These are phyloP conservation scores for Salvelinus alpinus DNA, from an alignment of 2,113 vertebrate species.

Conservation along the genomic window DNA sequence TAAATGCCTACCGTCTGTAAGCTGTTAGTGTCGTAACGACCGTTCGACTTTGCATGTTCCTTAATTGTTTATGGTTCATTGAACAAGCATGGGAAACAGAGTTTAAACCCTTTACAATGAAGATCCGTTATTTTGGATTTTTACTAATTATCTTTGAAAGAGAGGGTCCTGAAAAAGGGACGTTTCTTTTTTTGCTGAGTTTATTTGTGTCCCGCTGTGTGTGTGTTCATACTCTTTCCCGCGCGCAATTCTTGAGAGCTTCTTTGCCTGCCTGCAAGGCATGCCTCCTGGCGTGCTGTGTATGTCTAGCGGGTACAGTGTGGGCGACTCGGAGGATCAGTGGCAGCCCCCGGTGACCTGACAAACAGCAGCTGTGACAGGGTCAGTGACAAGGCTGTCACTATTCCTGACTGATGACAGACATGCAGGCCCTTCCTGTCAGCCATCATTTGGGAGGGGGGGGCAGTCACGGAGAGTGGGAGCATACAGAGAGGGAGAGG, in stretches of 20 bases:
- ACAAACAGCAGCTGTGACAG: conserved; percentile 64
- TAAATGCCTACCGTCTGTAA: too few species aligned
- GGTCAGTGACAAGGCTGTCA: conserved; percentile 54
- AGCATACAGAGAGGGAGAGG: conserved; percentile 15
- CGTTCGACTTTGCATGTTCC: too few species aligned
- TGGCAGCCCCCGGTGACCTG: conserved; percentile 47
- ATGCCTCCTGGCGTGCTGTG: not conserved
- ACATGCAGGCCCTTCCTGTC: conserved; percentile 52
- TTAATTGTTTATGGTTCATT: too few species aligned
- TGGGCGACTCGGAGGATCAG: conserved; percentile 3
- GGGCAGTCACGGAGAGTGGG: not conserved
- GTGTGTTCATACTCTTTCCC: too few species aligned
- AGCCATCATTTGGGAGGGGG: conserved; percentile 49
- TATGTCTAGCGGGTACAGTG: conserved; percentile 1
- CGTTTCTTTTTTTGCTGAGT: too few species aligned
- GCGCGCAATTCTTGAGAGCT: not conserved
- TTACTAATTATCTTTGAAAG: too few species aligned
- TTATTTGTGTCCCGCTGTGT: too few species aligned
- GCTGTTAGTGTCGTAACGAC: too few species aligned
- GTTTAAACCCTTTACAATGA: too few species aligned
- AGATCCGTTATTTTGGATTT: too few species aligned
- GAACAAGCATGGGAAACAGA: too few species aligned
- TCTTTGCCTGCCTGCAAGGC: not conserved
- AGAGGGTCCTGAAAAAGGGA: too few species aligned
- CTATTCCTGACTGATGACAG: conserved; percentile 64